These are phyloP conservation scores for Venustaconcha ellipsiformis DNA, from an alignment of 1,140 invertebrate species.

Conservation along the genomic window DNA sequence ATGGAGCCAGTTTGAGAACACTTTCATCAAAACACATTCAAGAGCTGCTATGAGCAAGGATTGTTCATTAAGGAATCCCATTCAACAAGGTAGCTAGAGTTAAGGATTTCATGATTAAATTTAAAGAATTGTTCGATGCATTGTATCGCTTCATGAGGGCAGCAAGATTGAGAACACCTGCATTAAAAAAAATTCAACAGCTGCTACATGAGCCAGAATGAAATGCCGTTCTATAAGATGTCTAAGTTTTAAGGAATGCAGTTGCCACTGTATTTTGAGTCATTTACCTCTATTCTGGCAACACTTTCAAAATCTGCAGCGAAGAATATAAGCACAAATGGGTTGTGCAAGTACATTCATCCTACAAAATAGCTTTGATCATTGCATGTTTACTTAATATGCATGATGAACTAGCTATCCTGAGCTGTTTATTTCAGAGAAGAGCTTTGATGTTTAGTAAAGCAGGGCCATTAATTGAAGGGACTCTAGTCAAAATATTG, in stretches of 20 bases:
- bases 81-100: slow-evolving; percentile 9
- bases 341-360: slow-evolving; percentile 12
- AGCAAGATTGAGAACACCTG: background rate
- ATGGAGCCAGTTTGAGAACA: slow-evolving; percentile 10
- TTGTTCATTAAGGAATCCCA: slow-evolving; percentile 9
- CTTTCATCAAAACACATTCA: slow-evolving; percentile 15
- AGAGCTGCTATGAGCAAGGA: slow-evolving; percentile 4
- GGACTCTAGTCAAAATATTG: slow-evolving; percentile 6
- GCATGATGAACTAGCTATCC: slow-evolving; percentile 4
- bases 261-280: slow-evolving; percentile 9
- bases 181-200: no score
- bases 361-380: slow-evolving; percentile 12
- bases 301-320: slow-evolving; percentile 12
- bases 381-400: slow-evolving; percentile 15
- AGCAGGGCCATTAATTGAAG: slow-evolving; percentile 1
- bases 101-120: slow-evolving; percentile 13
- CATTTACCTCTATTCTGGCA: slow-evolving; percentile 10
- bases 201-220: no score
- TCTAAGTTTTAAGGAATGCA: slow-evolving; percentile 1
- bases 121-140: slow-evolving; percentile 14
- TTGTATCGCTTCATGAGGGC: slow-evolving; percentile 13
- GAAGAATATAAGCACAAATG: slow-evolving; percentile 5
- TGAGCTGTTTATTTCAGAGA: slow-evolving; percentile 6
- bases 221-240: no score
- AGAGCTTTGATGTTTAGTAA: slow-evolving; percentile 11